A percentile compares a stretch with the other conserved stretches of the same genome.
phyloP scores from a whole-genome alignment of 2,888 invertebrate genomes.

The Brachynemurus nebulosus region DNA sequence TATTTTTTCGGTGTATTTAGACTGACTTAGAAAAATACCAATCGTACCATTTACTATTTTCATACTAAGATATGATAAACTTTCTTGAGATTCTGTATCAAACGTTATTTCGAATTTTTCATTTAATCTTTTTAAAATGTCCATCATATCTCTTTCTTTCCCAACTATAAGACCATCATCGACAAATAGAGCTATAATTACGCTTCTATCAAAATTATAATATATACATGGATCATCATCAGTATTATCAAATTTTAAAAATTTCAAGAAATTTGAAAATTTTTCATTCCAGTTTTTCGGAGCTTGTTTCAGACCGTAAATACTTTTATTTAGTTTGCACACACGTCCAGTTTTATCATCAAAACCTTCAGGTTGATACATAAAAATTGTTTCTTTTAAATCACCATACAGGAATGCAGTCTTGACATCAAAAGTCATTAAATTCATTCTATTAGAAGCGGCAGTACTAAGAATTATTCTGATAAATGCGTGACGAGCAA shows the following conservation, averaged over 20 bases:
- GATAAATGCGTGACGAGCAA: neutral
- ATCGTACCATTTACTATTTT: slow-evolving; percentile 11
- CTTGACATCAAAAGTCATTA: slow-evolving; percentile 13
- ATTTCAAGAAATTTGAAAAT: slow-evolving; percentile 17
- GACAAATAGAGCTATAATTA: slow-evolving; percentile 16
- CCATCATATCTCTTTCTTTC: slow-evolving; percentile 10
- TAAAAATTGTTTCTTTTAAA: slow-evolving; percentile 16
- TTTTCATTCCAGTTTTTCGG: slow-evolving; percentile 21
- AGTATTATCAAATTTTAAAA: slow-evolving; percentile 16
- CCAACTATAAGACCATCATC: slow-evolving; percentile 19
- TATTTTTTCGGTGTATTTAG: slow-evolving; percentile 16
- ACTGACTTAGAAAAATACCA: slow-evolving; percentile 18
- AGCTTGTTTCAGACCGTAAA: slow-evolving; percentile 23
- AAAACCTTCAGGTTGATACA: slow-evolving; percentile 21
- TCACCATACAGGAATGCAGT: neutral
- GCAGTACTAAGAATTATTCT: slow-evolving; percentile 18
- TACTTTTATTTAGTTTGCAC: slow-evolving; percentile 18
- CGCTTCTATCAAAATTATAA: slow-evolving; percentile 16
- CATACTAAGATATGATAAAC: slow-evolving; percentile 1
- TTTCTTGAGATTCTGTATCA: slow-evolving; percentile 3
- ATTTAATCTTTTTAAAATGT: slow-evolving; percentile 13
- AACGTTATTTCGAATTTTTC: slow-evolving; percentile 16
- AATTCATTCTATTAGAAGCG: slow-evolving; percentile 15
- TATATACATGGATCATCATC: slow-evolving; percentile 22
- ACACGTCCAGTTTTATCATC: slow-evolving; percentile 9